Percentiles rank a stretch among this genome's conserved stretches.
These are phyloP conservation scores for Darevskia mixta DNA, from an alignment of 2,797 vertebrate species.

Conservation along the genomic window DNA sequence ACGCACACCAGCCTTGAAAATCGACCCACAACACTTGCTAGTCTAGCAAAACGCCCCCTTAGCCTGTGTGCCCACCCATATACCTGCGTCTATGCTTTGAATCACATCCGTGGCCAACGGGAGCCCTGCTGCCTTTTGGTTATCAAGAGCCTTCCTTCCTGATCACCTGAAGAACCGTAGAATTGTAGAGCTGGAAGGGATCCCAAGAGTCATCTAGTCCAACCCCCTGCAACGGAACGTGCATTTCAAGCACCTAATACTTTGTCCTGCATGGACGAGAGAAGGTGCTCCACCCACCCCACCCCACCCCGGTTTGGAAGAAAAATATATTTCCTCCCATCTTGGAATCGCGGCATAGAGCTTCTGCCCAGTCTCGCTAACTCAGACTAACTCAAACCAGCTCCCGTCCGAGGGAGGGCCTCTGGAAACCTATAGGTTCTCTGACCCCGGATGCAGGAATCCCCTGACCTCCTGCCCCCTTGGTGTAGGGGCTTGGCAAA, in stretches of 20 bases:
- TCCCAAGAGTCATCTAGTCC: no score
- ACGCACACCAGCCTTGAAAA: no score
- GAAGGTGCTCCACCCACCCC: neutral
- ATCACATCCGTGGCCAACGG: neutral
- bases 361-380: neutral
- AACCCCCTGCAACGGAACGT: no score
- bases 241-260: neutral
- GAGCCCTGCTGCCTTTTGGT: neutral
- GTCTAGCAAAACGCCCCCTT: neutral
- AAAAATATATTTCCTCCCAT: conserved; percentile 15
- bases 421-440: conserved; percentile 44
- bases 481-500: conserved; percentile 72
- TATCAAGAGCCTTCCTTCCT: neutral
- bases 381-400: conserved; percentile 37
- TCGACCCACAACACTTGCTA: neutral
- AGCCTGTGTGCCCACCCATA: neutral
- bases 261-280: neutral
- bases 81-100: neutral
- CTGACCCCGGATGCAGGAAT: conserved; percentile 77
- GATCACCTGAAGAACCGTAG: no score
- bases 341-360: neutral
- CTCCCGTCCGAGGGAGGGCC: conserved; percentile 23
- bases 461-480: conserved; percentile 74
- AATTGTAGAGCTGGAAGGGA: neutral
- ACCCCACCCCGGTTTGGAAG: conserved; percentile 1